These are phyloP conservation scores for Scaptomyza hsui DNA, from an alignment of 1,140 invertebrate genomes.

Conservation along the genomic window DNA sequence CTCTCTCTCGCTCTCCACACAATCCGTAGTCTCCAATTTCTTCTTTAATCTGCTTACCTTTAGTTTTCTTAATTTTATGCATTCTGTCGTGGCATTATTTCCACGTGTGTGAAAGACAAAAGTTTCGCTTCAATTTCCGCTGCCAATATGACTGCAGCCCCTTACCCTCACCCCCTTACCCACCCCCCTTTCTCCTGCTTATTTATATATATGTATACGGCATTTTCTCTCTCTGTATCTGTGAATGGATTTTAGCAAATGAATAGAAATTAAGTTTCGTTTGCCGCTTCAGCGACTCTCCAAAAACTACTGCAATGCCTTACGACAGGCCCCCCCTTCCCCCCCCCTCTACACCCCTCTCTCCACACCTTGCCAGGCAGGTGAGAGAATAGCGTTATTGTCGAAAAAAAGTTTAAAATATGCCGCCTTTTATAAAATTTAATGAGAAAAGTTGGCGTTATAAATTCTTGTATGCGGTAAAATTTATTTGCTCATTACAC, in stretches of 20 bases:
- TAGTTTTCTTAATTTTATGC: constrained; percentile 80
- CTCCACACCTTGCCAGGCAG: no score
- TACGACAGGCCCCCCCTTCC: constrained; percentile 8
- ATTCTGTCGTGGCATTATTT: constrained; percentile 78
- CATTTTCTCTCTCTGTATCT: constrained; percentile 17
- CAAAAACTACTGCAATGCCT: constrained; percentile 71
- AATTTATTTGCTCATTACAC: constrained; percentile 72
- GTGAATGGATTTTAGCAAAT: constrained; percentile 76
- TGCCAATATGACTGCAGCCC: constrained; percentile 73
- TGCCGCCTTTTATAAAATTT: constrained; percentile 82
- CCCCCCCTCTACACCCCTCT: no score
- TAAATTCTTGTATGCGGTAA: constrained; percentile 80
- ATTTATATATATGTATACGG: constrained; percentile 28
- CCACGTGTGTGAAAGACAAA: constrained; percentile 72
- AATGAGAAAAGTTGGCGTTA: constrained; percentile 81
- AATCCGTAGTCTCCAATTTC: not conserved
- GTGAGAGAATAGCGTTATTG: constrained; percentile 78
- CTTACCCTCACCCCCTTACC: not conserved
- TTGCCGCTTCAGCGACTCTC: constrained; percentile 68
- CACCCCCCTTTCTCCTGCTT: constrained; percentile 1
- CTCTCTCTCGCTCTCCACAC: not conserved
- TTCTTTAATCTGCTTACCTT: constrained; percentile 82
- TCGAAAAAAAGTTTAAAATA: constrained; percentile 83
- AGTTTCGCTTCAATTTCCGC: constrained; percentile 79
- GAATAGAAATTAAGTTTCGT: constrained; percentile 82